These are phyloP conservation scores for Eptesicus fuscus DNA, from an alignment of 2,113 vertebrate species.

Conservation along the genomic window DNA sequence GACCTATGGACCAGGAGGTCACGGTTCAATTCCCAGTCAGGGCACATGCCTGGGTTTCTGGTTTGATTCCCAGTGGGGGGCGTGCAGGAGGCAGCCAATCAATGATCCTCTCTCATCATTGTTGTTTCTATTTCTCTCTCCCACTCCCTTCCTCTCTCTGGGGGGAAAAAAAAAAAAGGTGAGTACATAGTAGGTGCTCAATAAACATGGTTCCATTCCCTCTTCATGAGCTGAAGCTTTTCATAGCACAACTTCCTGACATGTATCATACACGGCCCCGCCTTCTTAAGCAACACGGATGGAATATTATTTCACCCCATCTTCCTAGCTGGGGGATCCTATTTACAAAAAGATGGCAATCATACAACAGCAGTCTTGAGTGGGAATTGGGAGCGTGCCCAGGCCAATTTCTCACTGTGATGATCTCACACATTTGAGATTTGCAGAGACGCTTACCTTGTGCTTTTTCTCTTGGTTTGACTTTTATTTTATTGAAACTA, in stretches of 20 bases:
- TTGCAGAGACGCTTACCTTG: neutral
- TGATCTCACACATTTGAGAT: neutral
- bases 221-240: neutral
- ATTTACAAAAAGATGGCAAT: neutral
- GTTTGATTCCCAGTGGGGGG: too few relatives aligned
- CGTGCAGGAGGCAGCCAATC: too few relatives aligned
- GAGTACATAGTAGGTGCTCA: neutral
- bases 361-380: neutral
- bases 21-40: too few relatives aligned
- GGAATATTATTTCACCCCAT: neutral
- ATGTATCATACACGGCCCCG: neutral
- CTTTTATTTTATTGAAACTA: neutral
- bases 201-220: neutral
- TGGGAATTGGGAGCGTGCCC: neutral
- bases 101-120: too few relatives aligned
- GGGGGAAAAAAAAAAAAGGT: neutral
- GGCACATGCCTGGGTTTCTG: too few relatives aligned
- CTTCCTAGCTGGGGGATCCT: neutral
- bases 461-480: neutral
- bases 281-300: neutral
- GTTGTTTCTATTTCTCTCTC: too few relatives aligned
- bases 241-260: constrained; percentile 14
- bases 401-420: neutral
- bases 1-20: too few relatives aligned
- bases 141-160: too few relatives aligned